Conservation (phyloP, 2,888 invertebrate species). For the Netelia melanura region DNA sequence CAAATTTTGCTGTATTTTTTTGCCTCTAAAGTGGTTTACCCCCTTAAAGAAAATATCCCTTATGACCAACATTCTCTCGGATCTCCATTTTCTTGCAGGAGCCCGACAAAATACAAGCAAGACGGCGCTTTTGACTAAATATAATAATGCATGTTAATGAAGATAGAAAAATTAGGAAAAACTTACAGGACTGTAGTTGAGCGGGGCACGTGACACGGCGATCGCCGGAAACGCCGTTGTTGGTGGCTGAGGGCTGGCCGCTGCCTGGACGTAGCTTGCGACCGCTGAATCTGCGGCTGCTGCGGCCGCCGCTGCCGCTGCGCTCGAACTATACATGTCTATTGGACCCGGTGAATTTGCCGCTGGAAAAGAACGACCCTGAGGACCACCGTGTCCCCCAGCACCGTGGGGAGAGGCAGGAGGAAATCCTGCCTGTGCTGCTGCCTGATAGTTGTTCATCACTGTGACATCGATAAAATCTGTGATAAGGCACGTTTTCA, state of each 20-base stretch:
- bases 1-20: no score
- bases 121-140: no score
- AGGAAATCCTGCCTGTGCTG: slow-evolving; percentile 91
- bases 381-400: slow-evolving; percentile 85
- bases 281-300: slow-evolving; percentile 90
- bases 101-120: not conserved
- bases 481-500: no score
- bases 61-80: not conserved
- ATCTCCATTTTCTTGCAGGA: not conserved
- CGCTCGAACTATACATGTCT: slow-evolving; percentile 96
- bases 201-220: slow-evolving; percentile 96
- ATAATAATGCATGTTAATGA: no score
- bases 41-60: not conserved
- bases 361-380: slow-evolving; percentile 93
- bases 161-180: slow-evolving; percentile 44
- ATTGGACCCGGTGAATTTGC: slow-evolving; percentile 97
- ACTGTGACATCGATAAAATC: slow-evolving; percentile 88
- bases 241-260: slow-evolving; percentile 97
- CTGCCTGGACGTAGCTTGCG: slow-evolving; percentile 97
- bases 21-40: no score
- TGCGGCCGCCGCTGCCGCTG: slow-evolving; percentile 87
- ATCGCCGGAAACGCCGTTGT: slow-evolving; percentile 94
- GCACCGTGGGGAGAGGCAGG: slow-evolving; percentile 93
- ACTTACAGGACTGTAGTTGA: slow-evolving; percentile 97
- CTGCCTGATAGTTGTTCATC: slow-evolving; percentile 98